These are phyloP conservation scores for Sapayoa aenigma DNA, from an alignment of 2,113 vertebrate genomes.

Conservation along the genomic window DNA sequence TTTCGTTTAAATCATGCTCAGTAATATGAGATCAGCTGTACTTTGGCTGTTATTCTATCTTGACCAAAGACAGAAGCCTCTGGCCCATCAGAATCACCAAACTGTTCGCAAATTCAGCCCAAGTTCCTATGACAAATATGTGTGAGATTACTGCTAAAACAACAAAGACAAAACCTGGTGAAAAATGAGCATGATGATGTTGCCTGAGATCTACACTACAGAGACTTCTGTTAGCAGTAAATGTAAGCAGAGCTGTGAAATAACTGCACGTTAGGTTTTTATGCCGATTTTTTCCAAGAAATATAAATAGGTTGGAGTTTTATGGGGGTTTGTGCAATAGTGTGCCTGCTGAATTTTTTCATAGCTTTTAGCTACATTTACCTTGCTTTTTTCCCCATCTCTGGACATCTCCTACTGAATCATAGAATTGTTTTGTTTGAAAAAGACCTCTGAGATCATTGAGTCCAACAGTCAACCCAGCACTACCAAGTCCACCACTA, in stretches of 20 bases:
- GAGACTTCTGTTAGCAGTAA: background rate
- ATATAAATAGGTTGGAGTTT: background rate
- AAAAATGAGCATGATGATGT: background rate
- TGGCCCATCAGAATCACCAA: constrained; percentile 31
- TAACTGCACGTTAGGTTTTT: background rate
- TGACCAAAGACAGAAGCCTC: constrained; percentile 33
- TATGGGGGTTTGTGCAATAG: accelerated
- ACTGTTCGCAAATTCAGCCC: constrained; percentile 16
- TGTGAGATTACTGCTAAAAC: background rate
- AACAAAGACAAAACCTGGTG: background rate
- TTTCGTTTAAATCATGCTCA: constrained; percentile 70
- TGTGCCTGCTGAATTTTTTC: background rate
- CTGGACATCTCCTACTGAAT: background rate
- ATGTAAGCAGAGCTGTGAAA: background rate
- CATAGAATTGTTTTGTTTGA: background rate
- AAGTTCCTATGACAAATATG: background rate
- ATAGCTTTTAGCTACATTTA: background rate
- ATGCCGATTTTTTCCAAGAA: background rate
- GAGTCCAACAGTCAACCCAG: background rate
- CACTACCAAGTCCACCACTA: background rate
- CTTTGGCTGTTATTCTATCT: background rate
- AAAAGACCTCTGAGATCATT: background rate
- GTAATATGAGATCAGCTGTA: constrained; percentile 31
- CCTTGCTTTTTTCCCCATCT: background rate
- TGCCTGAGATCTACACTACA: background rate